Percentiles rank a stretch among this genome's conserved stretches.
Conservation (phyloP, 2,888 invertebrate genomes). For the Ypsolopha sequella region DNA sequence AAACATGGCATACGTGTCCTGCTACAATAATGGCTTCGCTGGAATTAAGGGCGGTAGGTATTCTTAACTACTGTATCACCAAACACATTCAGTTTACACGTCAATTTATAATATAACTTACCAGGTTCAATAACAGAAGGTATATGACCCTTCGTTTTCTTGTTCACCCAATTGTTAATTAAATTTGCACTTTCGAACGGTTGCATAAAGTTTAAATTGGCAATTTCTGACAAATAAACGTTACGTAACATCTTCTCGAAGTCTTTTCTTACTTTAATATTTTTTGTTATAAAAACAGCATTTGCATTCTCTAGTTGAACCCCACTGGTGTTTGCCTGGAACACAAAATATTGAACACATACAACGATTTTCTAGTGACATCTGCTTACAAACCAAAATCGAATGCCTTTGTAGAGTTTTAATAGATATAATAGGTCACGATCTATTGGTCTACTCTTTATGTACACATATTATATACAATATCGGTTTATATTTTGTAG, state of each 20-base stretch:
- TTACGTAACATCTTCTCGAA: slow-evolving; percentile 51
- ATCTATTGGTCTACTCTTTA: too few relatives aligned
- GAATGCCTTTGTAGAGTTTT: too few relatives aligned
- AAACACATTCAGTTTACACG: too few relatives aligned
- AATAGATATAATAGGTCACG: too few relatives aligned
- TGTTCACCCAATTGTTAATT: slow-evolving; percentile 74
- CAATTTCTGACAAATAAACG: slow-evolving; percentile 62
- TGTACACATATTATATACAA: neutral
- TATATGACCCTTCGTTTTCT: slow-evolving; percentile 70
- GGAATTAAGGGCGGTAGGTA: too few relatives aligned
- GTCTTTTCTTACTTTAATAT: slow-evolving; percentile 37
- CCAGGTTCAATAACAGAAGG: slow-evolving; percentile 62
- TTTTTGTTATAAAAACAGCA: slow-evolving; percentile 55
- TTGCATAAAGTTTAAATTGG: slow-evolving; percentile 61
- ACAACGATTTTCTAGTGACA: too few relatives aligned
- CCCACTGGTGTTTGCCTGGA: slow-evolving; percentile 35
- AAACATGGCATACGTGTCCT: too few relatives aligned
- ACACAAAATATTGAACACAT: slow-evolving; percentile 5
- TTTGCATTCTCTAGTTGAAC: slow-evolving; percentile 54
- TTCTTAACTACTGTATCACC: too few relatives aligned
- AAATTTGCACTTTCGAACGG: slow-evolving; percentile 33
- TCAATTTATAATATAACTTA: slow-evolving; percentile 24
- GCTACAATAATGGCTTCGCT: too few relatives aligned
- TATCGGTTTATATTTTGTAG: too few relatives aligned
- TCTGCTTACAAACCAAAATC: too few relatives aligned